A percentile compares a stretch with the other conserved stretches of the same genome.
Evolutionary conservation across 2,888 invertebrate species (phyloP).

Genomic region (Syrista parreyssii): DNA sequence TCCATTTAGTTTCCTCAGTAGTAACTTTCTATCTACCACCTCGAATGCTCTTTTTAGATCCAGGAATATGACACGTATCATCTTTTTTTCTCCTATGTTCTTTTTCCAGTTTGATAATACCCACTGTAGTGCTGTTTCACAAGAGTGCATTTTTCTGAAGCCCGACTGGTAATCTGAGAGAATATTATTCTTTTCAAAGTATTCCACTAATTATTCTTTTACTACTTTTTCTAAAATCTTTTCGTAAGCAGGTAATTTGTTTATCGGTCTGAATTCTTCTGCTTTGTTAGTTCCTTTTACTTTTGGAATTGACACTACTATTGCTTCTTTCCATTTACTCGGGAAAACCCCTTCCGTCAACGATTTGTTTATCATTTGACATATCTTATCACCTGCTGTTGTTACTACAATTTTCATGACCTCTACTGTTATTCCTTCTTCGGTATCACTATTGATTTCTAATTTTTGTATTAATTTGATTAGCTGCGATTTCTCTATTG

Average conservation of each 20-base stretch:
- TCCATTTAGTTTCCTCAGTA: constrained; percentile 11
- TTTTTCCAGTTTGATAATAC: constrained; percentile 22
- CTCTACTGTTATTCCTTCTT: too few species aligned
- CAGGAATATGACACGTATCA: constrained; percentile 25
- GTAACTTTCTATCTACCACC: constrained; percentile 17
- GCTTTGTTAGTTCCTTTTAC: background rate
- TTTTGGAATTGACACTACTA: too few species aligned
- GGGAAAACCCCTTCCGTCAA: too few species aligned
- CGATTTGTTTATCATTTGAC: too few species aligned
- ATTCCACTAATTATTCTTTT: constrained; percentile 14
- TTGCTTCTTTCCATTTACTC: too few species aligned
- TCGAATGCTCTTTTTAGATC: constrained; percentile 29
- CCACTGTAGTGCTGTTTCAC: constrained; percentile 25
- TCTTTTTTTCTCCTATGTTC: constrained; percentile 16
- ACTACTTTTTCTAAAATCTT: constrained; percentile 22
- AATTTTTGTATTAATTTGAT: too few species aligned
- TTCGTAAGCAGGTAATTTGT: constrained; percentile 21
- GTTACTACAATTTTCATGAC: too few species aligned
- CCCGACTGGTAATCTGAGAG: constrained; percentile 21
- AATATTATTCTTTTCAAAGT: constrained; percentile 18
- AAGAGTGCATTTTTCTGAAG: constrained; percentile 23
- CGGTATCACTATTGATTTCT: too few species aligned
- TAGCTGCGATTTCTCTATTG: too few species aligned
- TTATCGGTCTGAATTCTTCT: constrained; percentile 24
- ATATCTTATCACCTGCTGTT: too few species aligned